Evolutionary conservation across 2,797 vertebrate species (phyloP).

Genomic region (Vireo griseus): DNA sequence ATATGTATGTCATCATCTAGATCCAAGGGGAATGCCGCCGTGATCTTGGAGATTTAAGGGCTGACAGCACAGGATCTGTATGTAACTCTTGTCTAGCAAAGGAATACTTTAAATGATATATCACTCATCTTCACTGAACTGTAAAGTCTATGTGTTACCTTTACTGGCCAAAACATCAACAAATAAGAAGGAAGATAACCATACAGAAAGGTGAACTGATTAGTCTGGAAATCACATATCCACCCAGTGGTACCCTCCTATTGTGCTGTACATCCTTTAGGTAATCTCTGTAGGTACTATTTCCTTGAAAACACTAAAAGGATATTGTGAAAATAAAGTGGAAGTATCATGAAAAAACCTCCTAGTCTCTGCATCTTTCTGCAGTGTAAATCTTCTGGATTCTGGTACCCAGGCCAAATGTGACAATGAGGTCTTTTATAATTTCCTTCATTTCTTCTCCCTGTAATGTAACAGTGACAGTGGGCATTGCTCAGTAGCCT

Average conservation of each 20-base stretch:
- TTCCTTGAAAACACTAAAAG: background rate
- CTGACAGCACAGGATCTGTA: background rate
- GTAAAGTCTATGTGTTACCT: background rate
- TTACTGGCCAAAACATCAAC: background rate
- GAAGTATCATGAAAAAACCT: background rate
- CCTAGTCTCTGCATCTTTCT: background rate
- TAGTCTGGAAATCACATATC: background rate
- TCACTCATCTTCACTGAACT: background rate
- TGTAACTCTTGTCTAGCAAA: background rate
- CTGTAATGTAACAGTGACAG: background rate
- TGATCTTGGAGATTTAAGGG: constrained; percentile 19
- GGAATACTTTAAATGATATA: constrained; percentile 32
- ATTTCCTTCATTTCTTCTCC: background rate
- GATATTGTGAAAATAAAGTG: background rate
- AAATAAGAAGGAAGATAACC: background rate
- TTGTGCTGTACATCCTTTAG: background rate
- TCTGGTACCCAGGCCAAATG: background rate
- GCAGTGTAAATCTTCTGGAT: background rate
- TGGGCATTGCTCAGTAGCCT: background rate
- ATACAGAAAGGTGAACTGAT: background rate
- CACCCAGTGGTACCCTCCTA: background rate
- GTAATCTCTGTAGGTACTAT: background rate
- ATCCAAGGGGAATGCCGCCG: background rate
- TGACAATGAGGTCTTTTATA: background rate
- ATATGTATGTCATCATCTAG: background rate